A percentile compares a stretch with the other conserved stretches of the same genome.
Conservation (phyloP, 2,113 vertebrate genomes). For the Myodes glareolus region DNA sequence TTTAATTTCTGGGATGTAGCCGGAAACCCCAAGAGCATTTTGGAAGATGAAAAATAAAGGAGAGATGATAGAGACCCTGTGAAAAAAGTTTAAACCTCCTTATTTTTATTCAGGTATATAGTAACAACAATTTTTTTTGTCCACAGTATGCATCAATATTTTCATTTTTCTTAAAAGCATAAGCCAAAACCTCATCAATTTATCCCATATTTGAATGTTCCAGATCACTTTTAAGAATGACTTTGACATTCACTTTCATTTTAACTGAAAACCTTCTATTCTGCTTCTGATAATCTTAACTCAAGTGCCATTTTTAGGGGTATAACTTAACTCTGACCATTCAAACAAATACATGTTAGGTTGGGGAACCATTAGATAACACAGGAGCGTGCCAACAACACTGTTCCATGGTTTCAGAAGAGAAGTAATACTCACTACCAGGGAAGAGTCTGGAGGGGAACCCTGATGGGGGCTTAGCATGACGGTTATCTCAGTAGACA, state of each 20-base stretch:
- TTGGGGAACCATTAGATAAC: neutral
- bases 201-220: neutral
- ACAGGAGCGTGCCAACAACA: neutral
- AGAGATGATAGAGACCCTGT: neutral
- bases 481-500: neutral
- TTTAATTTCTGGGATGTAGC: neutral
- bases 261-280: neutral
- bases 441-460: neutral
- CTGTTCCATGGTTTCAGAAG: neutral
- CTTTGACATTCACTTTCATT: neutral
- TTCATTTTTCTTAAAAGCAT: conserved; percentile 33
- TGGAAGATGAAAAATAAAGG: neutral
- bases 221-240: neutral
- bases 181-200: neutral
- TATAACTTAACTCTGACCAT: neutral
- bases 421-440: neutral
- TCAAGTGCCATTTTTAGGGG: neutral
- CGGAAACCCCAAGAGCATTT: neutral
- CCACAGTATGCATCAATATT: neutral
- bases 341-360: neutral
- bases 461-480: neutral
- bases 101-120: neutral
- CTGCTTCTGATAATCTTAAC: neutral
- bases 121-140: conserved; percentile 31
- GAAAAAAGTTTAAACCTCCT: neutral